Conservation (phyloP, 2,888 invertebrate genomes). For the Pelosia muscerda region DNA sequence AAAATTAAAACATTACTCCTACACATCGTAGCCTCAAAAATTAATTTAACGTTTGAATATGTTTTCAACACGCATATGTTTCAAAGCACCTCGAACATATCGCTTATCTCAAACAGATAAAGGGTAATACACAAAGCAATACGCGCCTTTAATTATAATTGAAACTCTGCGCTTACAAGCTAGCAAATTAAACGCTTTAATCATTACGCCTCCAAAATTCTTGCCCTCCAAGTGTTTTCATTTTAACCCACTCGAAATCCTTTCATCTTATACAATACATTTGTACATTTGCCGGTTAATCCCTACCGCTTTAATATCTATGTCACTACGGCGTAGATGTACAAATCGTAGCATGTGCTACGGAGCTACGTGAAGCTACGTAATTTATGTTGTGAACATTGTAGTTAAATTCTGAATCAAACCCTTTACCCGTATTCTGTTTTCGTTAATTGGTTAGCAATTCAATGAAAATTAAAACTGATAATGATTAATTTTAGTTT, state of each 20-base stretch:
- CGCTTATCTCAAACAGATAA: conserved; percentile 13
- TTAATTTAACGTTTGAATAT: conserved; percentile 10
- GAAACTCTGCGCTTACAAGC: conserved; percentile 37
- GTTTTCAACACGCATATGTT: conserved; percentile 4
- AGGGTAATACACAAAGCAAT: conserved; percentile 31
- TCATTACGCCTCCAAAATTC: conserved; percentile 25
- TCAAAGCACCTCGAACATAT: conserved; percentile 11
- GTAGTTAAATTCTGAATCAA: conserved; percentile 28
- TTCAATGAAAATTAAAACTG: not conserved
- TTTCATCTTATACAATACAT: conserved; percentile 32
- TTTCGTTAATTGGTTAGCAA: conserved; percentile 19
- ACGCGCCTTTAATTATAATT: conserved; percentile 33
- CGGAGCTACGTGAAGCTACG: conserved; percentile 42
- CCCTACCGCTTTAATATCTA: conserved; percentile 21
- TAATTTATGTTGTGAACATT: conserved; percentile 40
- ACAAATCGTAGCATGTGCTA: conserved; percentile 59
- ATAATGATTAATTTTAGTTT: no score
- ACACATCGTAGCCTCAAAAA: conserved; percentile 9
- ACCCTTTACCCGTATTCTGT: conserved; percentile 17
- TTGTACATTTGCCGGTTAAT: conserved; percentile 33
- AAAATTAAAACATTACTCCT: not conserved
- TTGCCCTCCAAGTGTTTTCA: conserved; percentile 24
- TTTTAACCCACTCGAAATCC: conserved; percentile 22
- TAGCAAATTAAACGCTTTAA: conserved; percentile 35
- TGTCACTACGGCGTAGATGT: conserved; percentile 25